Evolutionary conservation across 2,888 invertebrate genomes (phyloP), one percentile per base, ranked within the genome.

Genomic region (Diarsia brunnea): DNA sequence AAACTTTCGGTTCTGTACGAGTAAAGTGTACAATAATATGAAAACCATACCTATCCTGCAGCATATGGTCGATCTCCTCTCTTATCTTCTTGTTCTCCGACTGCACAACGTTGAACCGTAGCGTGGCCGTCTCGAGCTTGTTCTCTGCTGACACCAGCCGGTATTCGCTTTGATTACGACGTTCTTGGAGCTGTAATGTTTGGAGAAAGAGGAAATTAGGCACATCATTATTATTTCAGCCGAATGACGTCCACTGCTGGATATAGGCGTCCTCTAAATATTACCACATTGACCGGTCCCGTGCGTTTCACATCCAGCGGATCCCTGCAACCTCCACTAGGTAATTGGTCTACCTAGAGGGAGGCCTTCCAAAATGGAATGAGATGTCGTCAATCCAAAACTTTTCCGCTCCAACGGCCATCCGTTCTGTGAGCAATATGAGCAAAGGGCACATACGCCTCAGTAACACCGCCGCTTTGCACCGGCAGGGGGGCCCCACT

Each of bases 41-140:
- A 60, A 60, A 16, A 60, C 43, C 4, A 16, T 10, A 97, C 97
- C 97, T 97, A 90, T 98, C 98, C 86, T 97, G 97, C 0, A 98
- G 94, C 91, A 98, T 96, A 86, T 98, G 97, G 75, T 98, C 97
- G 49, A 98, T 98, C 89, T 98, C 97, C n/a, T 97, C 97, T 43
- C 98, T 93, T 7, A 98, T 96, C 80, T 94, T 95, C 73, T 94
- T 94, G 90, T 98, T 98, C 79, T 97, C 97, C 1, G 96, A 94
- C 73, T 98, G 96, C 0, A 97, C 94, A 0, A 92, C 89, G 88
- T 98, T 98, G 91, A 98, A 98, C 81, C 97, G 95, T 76, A 97
- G 95, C 75, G 96, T 97, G n/a, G 97, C 97, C 4, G 97, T 95
- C 75, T 98, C 98, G 24, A 98, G 93, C 70, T 97, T 96, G 89